These are phyloP conservation scores for Crossocerus cetratus DNA, from an alignment of 2,888 invertebrate species.

Conservation along the genomic window DNA sequence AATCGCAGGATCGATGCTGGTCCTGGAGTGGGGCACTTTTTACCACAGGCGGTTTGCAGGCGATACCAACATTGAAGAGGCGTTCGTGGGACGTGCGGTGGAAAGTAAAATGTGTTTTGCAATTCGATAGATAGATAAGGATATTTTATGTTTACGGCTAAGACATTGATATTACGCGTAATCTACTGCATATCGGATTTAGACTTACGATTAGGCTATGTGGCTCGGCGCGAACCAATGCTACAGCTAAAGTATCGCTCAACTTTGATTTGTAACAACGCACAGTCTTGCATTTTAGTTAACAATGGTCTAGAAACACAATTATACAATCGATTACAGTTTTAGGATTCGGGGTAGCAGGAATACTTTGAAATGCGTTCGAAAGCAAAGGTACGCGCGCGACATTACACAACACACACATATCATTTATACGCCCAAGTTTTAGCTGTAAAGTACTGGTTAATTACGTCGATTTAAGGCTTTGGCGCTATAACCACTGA, in stretches of 20 bases:
- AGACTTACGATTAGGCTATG: slow-evolving; percentile 33
- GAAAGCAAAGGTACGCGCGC: slow-evolving; percentile 21
- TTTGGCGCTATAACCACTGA: slow-evolving; percentile 63
- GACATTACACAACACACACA: slow-evolving; percentile 56
- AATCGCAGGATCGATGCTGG: no score
- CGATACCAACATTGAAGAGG: slow-evolving; percentile 13
- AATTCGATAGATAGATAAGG: slow-evolving; percentile 44
- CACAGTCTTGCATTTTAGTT: not conserved
- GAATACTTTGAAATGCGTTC: no score
- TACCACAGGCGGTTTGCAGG: slow-evolving; percentile 17
- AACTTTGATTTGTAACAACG: no score
- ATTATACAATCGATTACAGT: no score
- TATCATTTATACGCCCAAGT: slow-evolving; percentile 64
- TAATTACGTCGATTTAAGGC: slow-evolving; percentile 53
- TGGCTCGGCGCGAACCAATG: slow-evolving; percentile 18
- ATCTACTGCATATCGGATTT: slow-evolving; percentile 44
- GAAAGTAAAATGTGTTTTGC: slow-evolving; percentile 59
- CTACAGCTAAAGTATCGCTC: no score
- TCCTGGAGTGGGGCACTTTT: slow-evolving; percentile 37
- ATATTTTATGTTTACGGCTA: slow-evolving; percentile 36
- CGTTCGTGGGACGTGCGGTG: slow-evolving; percentile 40
- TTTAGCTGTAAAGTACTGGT: slow-evolving; percentile 58
- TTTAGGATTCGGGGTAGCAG: no score
- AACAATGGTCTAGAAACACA: not conserved
- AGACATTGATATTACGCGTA: slow-evolving; percentile 46